These are phyloP conservation scores for Linurgus olivaceus DNA, from an alignment of 2,797 vertebrate genomes.

Conservation along the genomic window DNA sequence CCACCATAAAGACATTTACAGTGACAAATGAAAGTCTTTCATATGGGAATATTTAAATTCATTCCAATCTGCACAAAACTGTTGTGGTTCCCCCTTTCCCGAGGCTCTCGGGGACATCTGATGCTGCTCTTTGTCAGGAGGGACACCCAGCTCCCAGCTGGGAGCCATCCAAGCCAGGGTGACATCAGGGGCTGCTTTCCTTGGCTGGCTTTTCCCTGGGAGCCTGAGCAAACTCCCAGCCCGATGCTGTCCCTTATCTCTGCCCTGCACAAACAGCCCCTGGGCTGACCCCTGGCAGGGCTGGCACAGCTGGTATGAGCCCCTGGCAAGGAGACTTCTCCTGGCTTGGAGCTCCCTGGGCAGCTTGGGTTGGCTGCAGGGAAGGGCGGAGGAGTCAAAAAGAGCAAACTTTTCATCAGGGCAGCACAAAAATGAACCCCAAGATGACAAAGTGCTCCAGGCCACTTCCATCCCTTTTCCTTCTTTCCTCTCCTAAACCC, in stretches of 20 bases:
- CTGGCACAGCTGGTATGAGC: background rate
- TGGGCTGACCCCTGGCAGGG: background rate
- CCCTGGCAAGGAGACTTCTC: background rate
- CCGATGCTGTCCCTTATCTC: background rate
- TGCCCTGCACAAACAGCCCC: slow-evolving; percentile 6
- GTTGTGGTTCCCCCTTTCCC: accelerated
- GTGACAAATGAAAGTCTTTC: too few species aligned
- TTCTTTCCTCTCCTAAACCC: background rate
- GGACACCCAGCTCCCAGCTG: background rate
- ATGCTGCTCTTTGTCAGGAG: accelerated
- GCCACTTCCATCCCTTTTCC: background rate
- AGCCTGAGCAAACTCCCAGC: background rate
- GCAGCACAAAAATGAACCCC: background rate
- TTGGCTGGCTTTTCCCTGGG: background rate
- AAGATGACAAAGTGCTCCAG: background rate
- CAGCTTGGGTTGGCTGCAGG: background rate
- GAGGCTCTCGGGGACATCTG: background rate
- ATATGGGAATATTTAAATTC: background rate
- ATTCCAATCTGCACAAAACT: background rate
- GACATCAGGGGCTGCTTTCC: background rate
- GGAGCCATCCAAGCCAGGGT: background rate
- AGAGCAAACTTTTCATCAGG: background rate
- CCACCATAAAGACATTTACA: background rate
- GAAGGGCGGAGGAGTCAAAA: background rate
- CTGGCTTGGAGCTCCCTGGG: background rate